Evolutionary conservation across 2,113 vertebrate genomes (phyloP).

Genomic region (Semicossyphus pulcher): DNA sequence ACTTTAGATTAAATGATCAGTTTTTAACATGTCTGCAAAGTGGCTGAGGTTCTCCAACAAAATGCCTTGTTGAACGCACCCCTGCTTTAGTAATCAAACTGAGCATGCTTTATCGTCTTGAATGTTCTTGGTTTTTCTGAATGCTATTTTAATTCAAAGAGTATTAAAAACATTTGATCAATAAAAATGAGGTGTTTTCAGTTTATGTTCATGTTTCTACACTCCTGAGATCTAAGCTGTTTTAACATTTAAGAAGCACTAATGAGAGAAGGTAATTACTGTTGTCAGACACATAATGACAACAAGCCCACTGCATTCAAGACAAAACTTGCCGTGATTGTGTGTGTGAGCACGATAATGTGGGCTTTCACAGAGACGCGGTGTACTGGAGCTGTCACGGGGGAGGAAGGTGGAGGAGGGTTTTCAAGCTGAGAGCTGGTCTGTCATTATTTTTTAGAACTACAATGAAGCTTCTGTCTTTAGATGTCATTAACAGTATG

Average conservation of each 20-base stretch:
- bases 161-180: slow-evolving; percentile 64
- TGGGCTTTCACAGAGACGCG: slow-evolving; percentile 13
- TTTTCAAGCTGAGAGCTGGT: slow-evolving; percentile 14
- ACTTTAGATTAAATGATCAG: neutral
- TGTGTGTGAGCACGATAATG: neutral
- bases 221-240: neutral
- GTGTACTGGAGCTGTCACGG: neutral
- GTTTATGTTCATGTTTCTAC: neutral
- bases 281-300: slow-evolving; percentile 36
- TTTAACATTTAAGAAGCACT: neutral
- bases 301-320: neutral
- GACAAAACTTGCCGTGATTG: neutral
- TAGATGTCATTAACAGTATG: neutral
- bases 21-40: slow-evolving; percentile 3
- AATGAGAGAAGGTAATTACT: slow-evolving; percentile 37
- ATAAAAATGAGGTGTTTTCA: slow-evolving; percentile 1
- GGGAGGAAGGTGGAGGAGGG: slow-evolving; percentile 36
- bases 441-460: neutral
- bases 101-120: slow-evolving; percentile 67
- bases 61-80: slow-evolving; percentile 45
- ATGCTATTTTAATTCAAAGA: slow-evolving; percentile 52
- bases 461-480: neutral
- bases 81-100: slow-evolving; percentile 43
- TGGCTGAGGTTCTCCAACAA: slow-evolving; percentile 36
- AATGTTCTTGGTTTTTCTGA: slow-evolving; percentile 55